phyloP scores from a whole-genome alignment of 2,797 vertebrate genomes.

The Ceryle rudis region DNA sequence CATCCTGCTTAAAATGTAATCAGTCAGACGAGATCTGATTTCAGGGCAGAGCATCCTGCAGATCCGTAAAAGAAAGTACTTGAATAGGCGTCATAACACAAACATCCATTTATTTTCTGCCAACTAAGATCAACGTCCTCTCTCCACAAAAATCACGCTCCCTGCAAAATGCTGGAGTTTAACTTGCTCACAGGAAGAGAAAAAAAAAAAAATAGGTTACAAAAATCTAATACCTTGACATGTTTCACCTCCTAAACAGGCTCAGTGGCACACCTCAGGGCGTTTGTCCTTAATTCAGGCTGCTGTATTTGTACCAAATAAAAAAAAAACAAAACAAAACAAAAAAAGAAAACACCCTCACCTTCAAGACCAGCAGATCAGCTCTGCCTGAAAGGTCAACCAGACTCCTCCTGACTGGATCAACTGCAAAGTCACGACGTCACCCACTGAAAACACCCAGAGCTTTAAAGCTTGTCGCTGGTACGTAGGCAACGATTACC shows the following conservation, averaged over 20 bases:
- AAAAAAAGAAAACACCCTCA: background rate
- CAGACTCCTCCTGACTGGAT: background rate
- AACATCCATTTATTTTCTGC: conserved; percentile 59
- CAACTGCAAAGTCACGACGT: background rate
- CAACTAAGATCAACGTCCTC: conserved; percentile 49
- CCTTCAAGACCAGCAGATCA: background rate
- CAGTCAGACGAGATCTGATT: conserved; percentile 20
- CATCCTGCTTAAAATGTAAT: conserved; percentile 47
- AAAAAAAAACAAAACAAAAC: too few species aligned
- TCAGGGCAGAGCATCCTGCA: conserved; percentile 42
- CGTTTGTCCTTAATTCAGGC: background rate
- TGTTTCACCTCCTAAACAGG: background rate
- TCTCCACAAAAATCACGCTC: background rate
- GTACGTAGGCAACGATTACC: rapidly evolving
- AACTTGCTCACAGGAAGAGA: background rate
- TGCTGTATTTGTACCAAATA: background rate
- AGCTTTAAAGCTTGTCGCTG: background rate
- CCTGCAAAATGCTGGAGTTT: background rate
- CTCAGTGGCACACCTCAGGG: background rate
- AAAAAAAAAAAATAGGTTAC: background rate
- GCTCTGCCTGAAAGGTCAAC: background rate
- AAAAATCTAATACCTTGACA: conserved; percentile 8
- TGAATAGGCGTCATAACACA: conserved; percentile 10
- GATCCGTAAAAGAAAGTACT: conserved; percentile 10
- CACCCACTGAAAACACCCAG: background rate